Conservation (phyloP, 2,797 vertebrate species). For the Microcaecilia unicolor region DNA sequence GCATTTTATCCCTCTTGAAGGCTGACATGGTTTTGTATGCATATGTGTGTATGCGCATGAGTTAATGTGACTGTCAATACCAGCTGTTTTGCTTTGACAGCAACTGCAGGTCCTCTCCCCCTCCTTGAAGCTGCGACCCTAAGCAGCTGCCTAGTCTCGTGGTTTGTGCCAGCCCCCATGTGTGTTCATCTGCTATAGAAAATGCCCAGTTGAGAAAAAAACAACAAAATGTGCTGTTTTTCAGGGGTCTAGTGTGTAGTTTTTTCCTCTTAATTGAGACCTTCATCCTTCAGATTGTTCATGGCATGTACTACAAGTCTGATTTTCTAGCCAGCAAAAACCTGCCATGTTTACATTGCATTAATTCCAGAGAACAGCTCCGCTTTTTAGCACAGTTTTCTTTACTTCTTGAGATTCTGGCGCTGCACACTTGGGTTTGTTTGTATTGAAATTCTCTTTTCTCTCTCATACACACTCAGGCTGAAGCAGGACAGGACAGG, state of each 20-base stretch:
- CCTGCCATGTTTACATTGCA: constrained; percentile 22
- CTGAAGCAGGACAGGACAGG: too few relatives aligned
- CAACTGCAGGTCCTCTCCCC: too few relatives aligned
- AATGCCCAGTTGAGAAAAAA: not conserved
- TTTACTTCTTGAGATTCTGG: constrained; percentile 34
- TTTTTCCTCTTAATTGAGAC: constrained; percentile 5
- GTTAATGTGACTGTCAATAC: too few relatives aligned
- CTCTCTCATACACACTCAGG: too few relatives aligned
- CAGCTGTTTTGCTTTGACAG: too few relatives aligned
- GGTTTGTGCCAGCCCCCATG: too few relatives aligned
- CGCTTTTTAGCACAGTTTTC: constrained; percentile 17
- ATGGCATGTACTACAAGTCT: constrained; percentile 4
- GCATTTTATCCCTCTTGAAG: too few relatives aligned
- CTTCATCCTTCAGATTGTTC: constrained; percentile 29
- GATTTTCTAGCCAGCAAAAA: constrained; percentile 22
- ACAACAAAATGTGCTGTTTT: not conserved
- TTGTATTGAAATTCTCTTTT: constrained; percentile 28
- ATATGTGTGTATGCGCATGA: too few relatives aligned
- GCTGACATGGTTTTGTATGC: too few relatives aligned
- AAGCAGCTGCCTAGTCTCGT: too few relatives aligned
- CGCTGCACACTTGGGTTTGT: constrained; percentile 10
- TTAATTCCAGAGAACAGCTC: constrained; percentile 23
- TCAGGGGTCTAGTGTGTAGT: not conserved
- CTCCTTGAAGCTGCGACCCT: too few relatives aligned
- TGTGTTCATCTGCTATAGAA: not conserved